phyloP scores from a whole-genome alignment of 2,888 invertebrate genomes.

The Cheilosia scutellata region DNA sequence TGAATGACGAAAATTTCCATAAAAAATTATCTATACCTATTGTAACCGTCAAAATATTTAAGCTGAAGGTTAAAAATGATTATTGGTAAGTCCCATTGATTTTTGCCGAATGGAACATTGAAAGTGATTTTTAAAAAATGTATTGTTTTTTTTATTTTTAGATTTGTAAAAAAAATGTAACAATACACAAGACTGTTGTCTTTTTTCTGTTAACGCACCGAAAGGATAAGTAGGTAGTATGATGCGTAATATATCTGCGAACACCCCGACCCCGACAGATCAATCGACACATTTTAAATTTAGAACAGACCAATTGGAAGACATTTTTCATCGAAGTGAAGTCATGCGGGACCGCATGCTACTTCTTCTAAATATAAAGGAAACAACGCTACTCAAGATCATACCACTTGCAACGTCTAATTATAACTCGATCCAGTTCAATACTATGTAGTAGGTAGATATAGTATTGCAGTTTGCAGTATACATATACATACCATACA shows the following conservation, averaged over 20 bases:
- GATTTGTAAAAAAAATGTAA: too few species aligned
- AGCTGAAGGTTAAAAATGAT: too few species aligned
- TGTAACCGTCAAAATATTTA: too few species aligned
- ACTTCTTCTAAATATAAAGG: slow-evolving; percentile 8
- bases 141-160: too few species aligned
- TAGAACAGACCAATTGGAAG: slow-evolving; percentile 67
- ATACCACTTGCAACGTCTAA: slow-evolving; percentile 45
- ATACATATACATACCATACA: too few species aligned
- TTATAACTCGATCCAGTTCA: slow-evolving; percentile 35
- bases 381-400: slow-evolving; percentile 7
- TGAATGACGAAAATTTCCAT: too few species aligned
- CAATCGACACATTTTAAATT: slow-evolving; percentile 64
- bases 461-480: too few species aligned
- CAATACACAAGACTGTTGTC: slow-evolving; percentile 7
- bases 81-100: too few species aligned
- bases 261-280: slow-evolving; percentile 21
- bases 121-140: too few species aligned
- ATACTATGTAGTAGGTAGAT: slow-evolving; percentile 2
- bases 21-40: too few species aligned
- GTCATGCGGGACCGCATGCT: slow-evolving; percentile 39
- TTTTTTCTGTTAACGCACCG: slow-evolving; percentile 32
- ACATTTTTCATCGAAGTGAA: slow-evolving; percentile 31
- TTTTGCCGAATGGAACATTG: too few species aligned
- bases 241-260: slow-evolving; percentile 2
- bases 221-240: slow-evolving; percentile 41